phyloP scores from a whole-genome alignment of 2,113 vertebrate species.

The Ceyx melanurus region DNA sequence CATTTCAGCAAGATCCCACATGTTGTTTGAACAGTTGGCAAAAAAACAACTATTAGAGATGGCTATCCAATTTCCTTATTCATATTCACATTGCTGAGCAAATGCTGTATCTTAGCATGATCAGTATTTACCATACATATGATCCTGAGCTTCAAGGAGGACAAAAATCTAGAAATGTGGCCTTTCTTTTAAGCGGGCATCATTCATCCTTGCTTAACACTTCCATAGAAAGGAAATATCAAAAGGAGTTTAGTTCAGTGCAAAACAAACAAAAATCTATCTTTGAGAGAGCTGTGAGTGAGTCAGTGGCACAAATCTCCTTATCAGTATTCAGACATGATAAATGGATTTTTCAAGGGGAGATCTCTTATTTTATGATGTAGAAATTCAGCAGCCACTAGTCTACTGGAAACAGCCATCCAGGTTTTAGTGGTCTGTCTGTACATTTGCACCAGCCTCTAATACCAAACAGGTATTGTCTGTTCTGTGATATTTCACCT shows the following conservation, averaged over 20 bases:
- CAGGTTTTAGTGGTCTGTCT: neutral
- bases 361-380: constrained; percentile 1
- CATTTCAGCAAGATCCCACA: neutral
- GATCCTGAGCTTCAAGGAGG: neutral
- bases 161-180: neutral
- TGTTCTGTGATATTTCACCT: neutral
- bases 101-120: neutral
- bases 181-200: neutral
- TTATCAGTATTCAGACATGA: neutral
- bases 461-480: neutral
- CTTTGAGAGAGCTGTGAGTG: neutral
- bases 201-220: neutral
- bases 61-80: neutral
- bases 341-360: constrained; percentile 27
- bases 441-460: neutral
- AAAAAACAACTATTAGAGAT: neutral
- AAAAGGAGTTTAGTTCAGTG: neutral
- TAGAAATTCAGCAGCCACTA: constrained; percentile 13
- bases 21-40: neutral
- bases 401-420: neutral
- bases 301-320: neutral
- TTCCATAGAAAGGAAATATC: neutral
- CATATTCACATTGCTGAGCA: neutral
- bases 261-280: neutral
- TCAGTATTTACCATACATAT: neutral